Percentiles rank a stretch among this genome's conserved stretches.
phyloP scores from a whole-genome alignment of 2,888 invertebrate species.

The Chloroclystis v-ata region DNA sequence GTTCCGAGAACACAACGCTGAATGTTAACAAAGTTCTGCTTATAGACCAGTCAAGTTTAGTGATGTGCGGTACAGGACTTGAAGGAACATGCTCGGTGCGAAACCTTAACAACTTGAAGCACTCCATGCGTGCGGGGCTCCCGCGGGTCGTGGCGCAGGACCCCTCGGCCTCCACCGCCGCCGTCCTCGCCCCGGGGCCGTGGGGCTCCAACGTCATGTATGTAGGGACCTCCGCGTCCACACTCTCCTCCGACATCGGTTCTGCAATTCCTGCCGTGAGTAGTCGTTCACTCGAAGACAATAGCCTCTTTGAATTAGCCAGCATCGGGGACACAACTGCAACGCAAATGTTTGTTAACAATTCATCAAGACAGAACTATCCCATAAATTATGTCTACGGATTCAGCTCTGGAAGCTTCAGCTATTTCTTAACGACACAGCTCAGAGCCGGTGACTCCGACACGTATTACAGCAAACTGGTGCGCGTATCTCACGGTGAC shows the following conservation, averaged over 20 bases:
- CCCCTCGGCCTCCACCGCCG: conserved; percentile 95
- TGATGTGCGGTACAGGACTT: conserved; percentile 93
- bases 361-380: conserved; percentile 92
- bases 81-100: conserved; percentile 95
- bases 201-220: conserved; percentile 96
- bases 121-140: conserved; percentile 85
- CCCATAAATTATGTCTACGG: conserved; percentile 97
- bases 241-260: conserved; percentile 71
- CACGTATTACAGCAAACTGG: conserved; percentile 93
- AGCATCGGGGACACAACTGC: conserved; percentile 94
- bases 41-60: conserved; percentile 94
- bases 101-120: conserved; percentile 91
- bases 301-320: conserved; percentile 93
- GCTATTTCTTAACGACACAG: conserved; percentile 97
- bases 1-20: no score
- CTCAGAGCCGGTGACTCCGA: conserved; percentile 87
- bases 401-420: conserved; percentile 96
- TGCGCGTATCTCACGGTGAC: conserved; percentile 97
- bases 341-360: conserved; percentile 94
- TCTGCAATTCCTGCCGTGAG: conserved; percentile 96
- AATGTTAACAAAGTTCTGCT: conserved; percentile 93
- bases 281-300: conserved; percentile 91
- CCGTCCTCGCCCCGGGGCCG: conserved; percentile 97
- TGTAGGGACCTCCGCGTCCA: conserved; percentile 87
- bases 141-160: conserved; percentile 95